Base-by-base conservation (phyloP, 23 tunicate species). In the Diplosoma virens region DNA sequence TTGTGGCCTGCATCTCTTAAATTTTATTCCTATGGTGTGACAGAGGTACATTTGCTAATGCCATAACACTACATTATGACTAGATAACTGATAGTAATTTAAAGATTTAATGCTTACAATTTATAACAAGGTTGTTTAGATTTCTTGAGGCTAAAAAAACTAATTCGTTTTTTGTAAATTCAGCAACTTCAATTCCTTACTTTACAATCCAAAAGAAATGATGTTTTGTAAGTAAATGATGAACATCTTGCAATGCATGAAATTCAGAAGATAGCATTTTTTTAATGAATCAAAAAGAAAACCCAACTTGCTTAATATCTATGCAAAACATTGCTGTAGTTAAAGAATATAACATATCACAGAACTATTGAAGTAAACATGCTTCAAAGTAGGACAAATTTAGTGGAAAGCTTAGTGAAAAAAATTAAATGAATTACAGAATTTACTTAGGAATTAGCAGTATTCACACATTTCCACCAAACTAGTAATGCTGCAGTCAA, bases 291-390 rank as follows among this genome's bases (percentile, higher is more conserved):
- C 36, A 5, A 36, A 64, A 64, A 64, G 71, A n/a, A 64, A 64
- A 64, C 6, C 35, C 71, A 7, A 64, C 35, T 64, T 64, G 71
- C 71, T 64, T 64, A 7, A 64, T 64, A 7, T 64, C 36, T 64
- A 64, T 64, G 33, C 36, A 64, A 28, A 64, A 64, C 37, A 36
- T 64, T 64, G 71, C 71, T 64, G 37, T 24, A 64, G 71, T 64
- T n/a, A 64, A 64, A 9, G 71, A 64, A 28, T 64, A 29, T 64
- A 64, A 64, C 37, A 55, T 55, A 20, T 4, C 6, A 11, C 24
- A 25, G 63, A 22, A 55, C 24, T 20, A 55, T 55, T 11, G 24
- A 16, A 20, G 63, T 55, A 55, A 55, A 20, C 63, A 55, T 55
- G 63, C 63, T 55, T 55, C 24, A 20, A 55, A 11, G 24, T 55